Evolutionary conservation across 1,140 invertebrate genomes (phyloP).

Genomic region (Elymnias hypermnestra): DNA sequence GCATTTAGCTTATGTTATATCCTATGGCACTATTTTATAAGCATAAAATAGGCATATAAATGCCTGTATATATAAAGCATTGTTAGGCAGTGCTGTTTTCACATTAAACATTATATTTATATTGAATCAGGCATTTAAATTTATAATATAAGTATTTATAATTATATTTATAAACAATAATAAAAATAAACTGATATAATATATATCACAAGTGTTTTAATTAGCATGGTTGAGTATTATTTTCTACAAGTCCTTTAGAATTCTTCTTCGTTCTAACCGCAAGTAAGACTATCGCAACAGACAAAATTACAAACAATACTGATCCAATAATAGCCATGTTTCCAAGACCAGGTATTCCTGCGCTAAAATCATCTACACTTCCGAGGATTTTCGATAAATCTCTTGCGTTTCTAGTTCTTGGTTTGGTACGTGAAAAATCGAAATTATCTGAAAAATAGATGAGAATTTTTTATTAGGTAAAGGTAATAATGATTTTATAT

Average conservation of each 20-base stretch:
- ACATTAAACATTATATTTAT: conserved; percentile 1
- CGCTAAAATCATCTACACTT: conserved; percentile 17
- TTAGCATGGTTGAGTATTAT: conserved; percentile 17
- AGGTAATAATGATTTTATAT: no score
- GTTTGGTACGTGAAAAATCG: conserved; percentile 49
- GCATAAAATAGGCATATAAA: conserved; percentile 49
- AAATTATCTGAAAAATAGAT: conserved; percentile 58
- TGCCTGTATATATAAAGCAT: conserved; percentile 24
- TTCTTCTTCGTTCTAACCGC: conserved; percentile 33
- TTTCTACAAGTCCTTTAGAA: conserved; percentile 5
- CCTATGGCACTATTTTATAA: conserved; percentile 63
- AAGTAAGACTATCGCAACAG: conserved; percentile 35
- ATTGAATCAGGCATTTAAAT: background rate
- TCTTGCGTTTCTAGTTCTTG: conserved; percentile 48
- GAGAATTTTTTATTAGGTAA: no score
- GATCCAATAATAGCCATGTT: conserved; percentile 44
- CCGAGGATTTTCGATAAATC: conserved; percentile 32
- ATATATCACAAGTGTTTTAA: background rate
- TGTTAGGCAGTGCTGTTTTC: conserved; percentile 15
- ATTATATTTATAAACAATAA: background rate
- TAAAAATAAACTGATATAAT: background rate
- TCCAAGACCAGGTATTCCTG: conserved; percentile 27
- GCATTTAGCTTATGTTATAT: no score
- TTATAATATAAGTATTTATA: background rate
- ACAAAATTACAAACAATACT: conserved; percentile 29